Percentiles rank a stretch among this genome's conserved stretches.
These are phyloP conservation scores for Lottia gigantea DNA, from an alignment of 2,888 invertebrate genomes.

Conservation along the genomic window DNA sequence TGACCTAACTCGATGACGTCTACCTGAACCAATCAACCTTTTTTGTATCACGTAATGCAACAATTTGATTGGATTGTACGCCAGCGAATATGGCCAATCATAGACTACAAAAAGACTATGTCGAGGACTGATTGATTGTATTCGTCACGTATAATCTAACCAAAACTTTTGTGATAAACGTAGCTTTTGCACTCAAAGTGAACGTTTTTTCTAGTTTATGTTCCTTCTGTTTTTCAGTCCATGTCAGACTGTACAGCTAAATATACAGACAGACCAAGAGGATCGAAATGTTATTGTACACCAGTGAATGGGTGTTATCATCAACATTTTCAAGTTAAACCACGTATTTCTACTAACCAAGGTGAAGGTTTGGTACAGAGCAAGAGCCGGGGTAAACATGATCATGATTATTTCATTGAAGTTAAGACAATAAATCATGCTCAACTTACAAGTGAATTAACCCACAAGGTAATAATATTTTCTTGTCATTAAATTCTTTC, in stretches of 20 bases:
- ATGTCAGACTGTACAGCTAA: conserved; percentile 29
- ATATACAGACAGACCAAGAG: conserved; percentile 31
- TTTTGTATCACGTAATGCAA: too few relatives aligned
- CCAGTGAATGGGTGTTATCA: conserved; percentile 42
- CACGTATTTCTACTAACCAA: conserved; percentile 10
- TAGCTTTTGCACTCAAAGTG: too few relatives aligned
- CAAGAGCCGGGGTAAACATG: conserved; percentile 37
- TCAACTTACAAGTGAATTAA: conserved; percentile 29
- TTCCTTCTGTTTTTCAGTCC: conserved; percentile 20
- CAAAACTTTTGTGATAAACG: too few relatives aligned
- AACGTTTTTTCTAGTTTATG: neutral
- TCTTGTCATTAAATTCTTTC: neutral
- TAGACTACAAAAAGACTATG: too few relatives aligned
- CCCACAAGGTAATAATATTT: conserved; percentile 35
- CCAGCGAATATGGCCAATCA: too few relatives aligned
- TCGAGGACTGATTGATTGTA: too few relatives aligned
- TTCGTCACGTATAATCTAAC: too few relatives aligned
- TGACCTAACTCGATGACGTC: too few relatives aligned
- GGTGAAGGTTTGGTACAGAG: conserved; percentile 33
- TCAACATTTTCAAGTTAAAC: conserved; percentile 39
- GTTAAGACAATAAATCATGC: conserved; percentile 43
- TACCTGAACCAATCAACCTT: too few relatives aligned
- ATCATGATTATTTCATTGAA: conserved; percentile 45
- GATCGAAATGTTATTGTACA: conserved; percentile 44
- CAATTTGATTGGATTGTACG: too few relatives aligned